phyloP scores from a whole-genome alignment of 2,797 vertebrate species.

The Decapterus maruadsi region DNA sequence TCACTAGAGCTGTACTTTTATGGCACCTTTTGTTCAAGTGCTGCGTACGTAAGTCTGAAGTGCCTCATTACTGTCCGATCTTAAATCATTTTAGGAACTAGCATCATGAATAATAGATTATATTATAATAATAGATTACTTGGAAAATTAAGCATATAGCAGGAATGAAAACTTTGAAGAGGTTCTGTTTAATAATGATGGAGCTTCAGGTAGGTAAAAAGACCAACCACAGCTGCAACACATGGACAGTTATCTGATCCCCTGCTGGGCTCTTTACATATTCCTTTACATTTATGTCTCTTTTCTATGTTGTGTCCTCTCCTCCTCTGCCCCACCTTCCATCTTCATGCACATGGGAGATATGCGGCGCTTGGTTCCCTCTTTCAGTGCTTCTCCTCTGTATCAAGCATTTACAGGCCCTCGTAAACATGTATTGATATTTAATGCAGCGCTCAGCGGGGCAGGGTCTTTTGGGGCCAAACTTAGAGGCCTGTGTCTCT shows the following conservation, averaged over 20 bases:
- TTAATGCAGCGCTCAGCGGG: constrained; percentile 79
- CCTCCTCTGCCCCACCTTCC: constrained; percentile 28
- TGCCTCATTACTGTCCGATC: constrained; percentile 43
- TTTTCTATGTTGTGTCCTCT: constrained; percentile 29
- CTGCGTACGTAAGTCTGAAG: constrained; percentile 52
- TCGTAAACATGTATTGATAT: constrained; percentile 85
- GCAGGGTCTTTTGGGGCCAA: constrained; percentile 37
- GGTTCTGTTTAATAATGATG: constrained; percentile 15
- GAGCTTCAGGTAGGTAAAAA: neutral
- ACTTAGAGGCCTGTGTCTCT: constrained; percentile 54
- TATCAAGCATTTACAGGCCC: constrained; percentile 71
- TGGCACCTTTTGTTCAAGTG: constrained; percentile 70
- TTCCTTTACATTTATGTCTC: constrained; percentile 30
- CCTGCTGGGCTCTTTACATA: constrained; percentile 31
- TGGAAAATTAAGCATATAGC: constrained; percentile 38
- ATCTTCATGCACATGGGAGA: constrained; percentile 45
- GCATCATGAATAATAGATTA: constrained; percentile 65
- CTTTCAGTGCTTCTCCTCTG: constrained; percentile 44
- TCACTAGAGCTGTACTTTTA: constrained; percentile 82
- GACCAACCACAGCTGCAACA: constrained; percentile 46
- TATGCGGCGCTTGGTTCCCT: constrained; percentile 14
- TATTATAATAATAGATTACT: constrained; percentile 67
- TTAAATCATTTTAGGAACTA: constrained; percentile 55
- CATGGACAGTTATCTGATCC: constrained; percentile 34
- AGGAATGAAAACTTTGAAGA: constrained; percentile 23